Evolutionary conservation across 2,888 invertebrate species (phyloP), one percentile per base, ranked within the genome.

Genomic region (Chalcis sispes): DNA sequence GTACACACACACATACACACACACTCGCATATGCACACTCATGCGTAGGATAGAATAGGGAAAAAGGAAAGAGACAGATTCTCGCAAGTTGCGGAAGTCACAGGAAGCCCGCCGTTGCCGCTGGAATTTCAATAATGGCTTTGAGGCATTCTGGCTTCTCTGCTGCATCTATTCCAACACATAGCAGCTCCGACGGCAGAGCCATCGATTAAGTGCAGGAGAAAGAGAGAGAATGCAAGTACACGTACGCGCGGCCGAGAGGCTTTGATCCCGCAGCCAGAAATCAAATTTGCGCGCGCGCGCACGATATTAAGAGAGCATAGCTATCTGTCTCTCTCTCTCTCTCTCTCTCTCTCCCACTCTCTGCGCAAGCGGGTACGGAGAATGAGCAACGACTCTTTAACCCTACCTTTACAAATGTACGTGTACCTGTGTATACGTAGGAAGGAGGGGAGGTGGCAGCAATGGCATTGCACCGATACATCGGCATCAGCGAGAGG

Each of bases 101-200:
- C 25, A 48, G 25, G 52, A 7, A 29, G 10, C 40, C 50, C n/a
- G 48, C 3, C 25, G 56, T n/a, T 10, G 27, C 29, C 46, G 25
- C n/a, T 54, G 71, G 75, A 75, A 75, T 75, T 75, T 71, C 75
- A 75, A 75, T 75, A 75, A 71, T 71, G 75, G 71, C 54, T 66
- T 75, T 66, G 71, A 66, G 61, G 75, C 54, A 75, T 59, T 40
- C 50, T 42, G 0, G 46, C 58, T 29, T n/a, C n/a, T n/a, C n/a
- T n/a, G n/a, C n/a, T n/a, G n/a, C n/a, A n/a, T n/a, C n/a, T n/a
- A n/a, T n/a, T n/a, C n/a, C n/a, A n/a, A n/a, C n/a, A n/a, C n/a
- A n/a, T n/a, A n/a, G n/a, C n/a, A n/a, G n/a, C n/a, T 61, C 13
- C n/a, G 13, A 46, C 20, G 2, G 48, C 15, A 62, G 48, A 50